Conservation (phyloP, 2,888 invertebrate genomes). For the Mamestra brassicae region DNA sequence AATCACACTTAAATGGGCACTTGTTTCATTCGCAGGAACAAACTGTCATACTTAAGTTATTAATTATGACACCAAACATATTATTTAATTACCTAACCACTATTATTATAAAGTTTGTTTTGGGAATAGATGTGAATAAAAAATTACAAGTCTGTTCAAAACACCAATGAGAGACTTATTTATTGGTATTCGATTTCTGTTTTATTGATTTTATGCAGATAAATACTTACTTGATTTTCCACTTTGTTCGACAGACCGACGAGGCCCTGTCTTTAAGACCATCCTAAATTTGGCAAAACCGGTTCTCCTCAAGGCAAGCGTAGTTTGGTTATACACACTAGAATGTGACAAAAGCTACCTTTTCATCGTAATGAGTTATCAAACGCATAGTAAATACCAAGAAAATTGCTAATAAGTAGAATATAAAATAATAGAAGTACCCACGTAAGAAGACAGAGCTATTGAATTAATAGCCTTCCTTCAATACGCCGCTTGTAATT, state of each 20-base stretch:
- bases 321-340: constrained; percentile 1
- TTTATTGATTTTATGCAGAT: background rate
- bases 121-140: background rate
- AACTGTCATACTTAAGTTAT: background rate
- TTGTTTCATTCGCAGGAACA: background rate
- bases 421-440: constrained; percentile 8
- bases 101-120: background rate
- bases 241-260: constrained; percentile 2
- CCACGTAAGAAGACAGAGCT: constrained; percentile 9
- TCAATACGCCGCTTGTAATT: constrained; percentile 53
- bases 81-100: background rate
- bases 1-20: constrained; percentile 24
- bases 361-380: constrained; percentile 11
- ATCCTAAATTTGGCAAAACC: constrained; percentile 33
- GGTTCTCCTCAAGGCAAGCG: constrained; percentile 29
- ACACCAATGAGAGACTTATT: background rate
- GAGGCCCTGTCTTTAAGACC: constrained; percentile 1
- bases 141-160: background rate
- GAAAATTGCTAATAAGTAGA: constrained; percentile 7
- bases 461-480: constrained; percentile 40
- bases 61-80: background rate
- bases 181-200: background rate
- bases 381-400: constrained; percentile 17
- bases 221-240: background rate
- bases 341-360: constrained; percentile 20